Evolutionary conservation across 2,888 invertebrate genomes (phyloP), one percentile per base, ranked within the genome.

Genomic region (Aporophyla lueneburgensis): DNA sequence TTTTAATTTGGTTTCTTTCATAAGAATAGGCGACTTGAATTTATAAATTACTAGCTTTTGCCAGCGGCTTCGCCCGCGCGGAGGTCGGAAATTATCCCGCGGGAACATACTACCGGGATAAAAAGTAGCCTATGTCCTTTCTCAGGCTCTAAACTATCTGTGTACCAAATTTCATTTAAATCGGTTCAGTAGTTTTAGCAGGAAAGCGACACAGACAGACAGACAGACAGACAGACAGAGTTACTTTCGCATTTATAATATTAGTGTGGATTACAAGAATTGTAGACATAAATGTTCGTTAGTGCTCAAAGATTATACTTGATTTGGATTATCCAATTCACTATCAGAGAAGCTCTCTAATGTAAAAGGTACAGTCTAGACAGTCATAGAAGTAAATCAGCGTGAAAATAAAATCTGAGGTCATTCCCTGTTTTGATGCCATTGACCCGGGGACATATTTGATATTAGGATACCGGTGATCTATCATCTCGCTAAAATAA

Each of bases 301-400:
- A 53, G 24, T 5, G 1, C 24, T 24, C n/a, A 46, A 65, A 54
- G 27, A 54, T 66, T 59, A 59, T 51, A 54, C 14, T 83, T 59
- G 40, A 59, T 54, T 70, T 27, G 16, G n/a, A 70, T 80, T 78
- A 78, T 59, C 49, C 24, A 65, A 71, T 83, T 59, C 59, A 65
- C 59, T 65, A 43, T 68, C n/a, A 59, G 78, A 59, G 12, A 61
- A 33, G 40, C 4, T 54, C 21, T 65, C 10, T 58, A 83, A 80
- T 43, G 33, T 70, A 70, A 62, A 67, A 62, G 54, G 83, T 82
- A 76, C 19, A 51, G 81, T 77, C 77, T 78, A 81, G 76, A 76
- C 76, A 43, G 49, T 46, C 14, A 51, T 59, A 61, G 33, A 81
- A 33, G 51, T 77, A 43, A 66, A 63, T 53, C 51, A 43, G 51